Conservation (phyloP, 2,113 vertebrate species). For the Leptobrachium ailaonicum region DNA sequence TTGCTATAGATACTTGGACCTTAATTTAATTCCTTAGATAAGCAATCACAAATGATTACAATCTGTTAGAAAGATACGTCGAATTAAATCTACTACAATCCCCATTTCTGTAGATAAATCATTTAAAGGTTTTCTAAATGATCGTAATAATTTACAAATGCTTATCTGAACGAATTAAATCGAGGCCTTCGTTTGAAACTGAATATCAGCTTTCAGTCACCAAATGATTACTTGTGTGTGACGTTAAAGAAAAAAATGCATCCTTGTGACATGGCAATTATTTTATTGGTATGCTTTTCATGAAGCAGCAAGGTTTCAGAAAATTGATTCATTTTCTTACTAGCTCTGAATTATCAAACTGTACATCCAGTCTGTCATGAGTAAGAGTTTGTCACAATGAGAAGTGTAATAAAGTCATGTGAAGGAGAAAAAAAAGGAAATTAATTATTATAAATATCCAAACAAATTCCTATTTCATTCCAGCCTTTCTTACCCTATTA, state of each 20-base stretch:
- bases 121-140: too few relatives aligned
- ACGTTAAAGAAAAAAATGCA: not conserved
- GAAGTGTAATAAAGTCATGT: not conserved
- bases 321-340: not conserved
- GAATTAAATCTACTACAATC: too few relatives aligned
- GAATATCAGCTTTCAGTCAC: conserved; percentile 29
- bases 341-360: not conserved
- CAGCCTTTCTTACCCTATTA: too few relatives aligned
- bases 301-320: not conserved
- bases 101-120: too few relatives aligned
- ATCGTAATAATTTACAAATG: not conserved
- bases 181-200: not conserved
- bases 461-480: too few relatives aligned
- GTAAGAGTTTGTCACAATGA: not conserved
- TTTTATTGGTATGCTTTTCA: too few relatives aligned
- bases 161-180: not conserved
- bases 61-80: too few relatives aligned
- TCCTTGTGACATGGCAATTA: not conserved
- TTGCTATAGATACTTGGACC: too few relatives aligned
- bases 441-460: too few relatives aligned
- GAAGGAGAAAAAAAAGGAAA: too few relatives aligned
- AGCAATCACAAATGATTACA: too few relatives aligned
- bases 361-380: not conserved
- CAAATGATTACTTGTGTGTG: not conserved
- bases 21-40: too few relatives aligned